These are phyloP conservation scores for Neofelis nebulosa DNA, from an alignment of 2,113 vertebrate species.

Conservation along the genomic window DNA sequence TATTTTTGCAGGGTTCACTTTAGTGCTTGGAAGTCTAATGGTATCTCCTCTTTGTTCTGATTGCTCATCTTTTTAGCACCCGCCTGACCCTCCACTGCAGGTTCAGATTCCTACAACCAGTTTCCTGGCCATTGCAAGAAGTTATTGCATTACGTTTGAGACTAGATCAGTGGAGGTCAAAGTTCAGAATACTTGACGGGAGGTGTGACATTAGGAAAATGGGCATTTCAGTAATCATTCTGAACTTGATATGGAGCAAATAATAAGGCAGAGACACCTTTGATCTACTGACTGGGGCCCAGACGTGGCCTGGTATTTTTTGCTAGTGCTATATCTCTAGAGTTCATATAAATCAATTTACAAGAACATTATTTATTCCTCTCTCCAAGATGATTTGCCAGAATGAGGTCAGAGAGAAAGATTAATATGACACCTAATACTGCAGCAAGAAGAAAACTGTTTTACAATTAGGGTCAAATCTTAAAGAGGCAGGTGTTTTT, in stretches of 20 bases:
- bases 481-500: conserved; percentile 58
- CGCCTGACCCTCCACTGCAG: not conserved
- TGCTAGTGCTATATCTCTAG: conserved; percentile 30
- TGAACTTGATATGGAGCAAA: not conserved
- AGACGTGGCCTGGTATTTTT: not conserved
- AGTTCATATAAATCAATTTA: conserved; percentile 78
- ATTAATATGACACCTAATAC: conserved; percentile 73
- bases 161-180: not conserved
- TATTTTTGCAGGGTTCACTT: not conserved
- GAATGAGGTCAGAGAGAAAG: conserved; percentile 80
- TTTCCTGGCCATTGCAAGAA: not conserved
- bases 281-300: conserved; percentile 40
- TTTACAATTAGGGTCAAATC: conserved; percentile 64
- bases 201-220: not conserved
- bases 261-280: conserved; percentile 27
- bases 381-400: conserved; percentile 74
- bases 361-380: conserved; percentile 72
- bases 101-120: not conserved
- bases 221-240: not conserved
- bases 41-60: not conserved
- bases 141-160: not conserved
- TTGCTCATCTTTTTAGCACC: not conserved
- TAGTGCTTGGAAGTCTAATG: not conserved
- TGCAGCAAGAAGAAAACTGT: conserved; percentile 54
- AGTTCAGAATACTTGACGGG: not conserved